Percentiles rank a stretch among this genome's conserved stretches.
These are phyloP conservation scores for Limonius californicus DNA, from an alignment of 1,140 invertebrate species.

Conservation along the genomic window DNA sequence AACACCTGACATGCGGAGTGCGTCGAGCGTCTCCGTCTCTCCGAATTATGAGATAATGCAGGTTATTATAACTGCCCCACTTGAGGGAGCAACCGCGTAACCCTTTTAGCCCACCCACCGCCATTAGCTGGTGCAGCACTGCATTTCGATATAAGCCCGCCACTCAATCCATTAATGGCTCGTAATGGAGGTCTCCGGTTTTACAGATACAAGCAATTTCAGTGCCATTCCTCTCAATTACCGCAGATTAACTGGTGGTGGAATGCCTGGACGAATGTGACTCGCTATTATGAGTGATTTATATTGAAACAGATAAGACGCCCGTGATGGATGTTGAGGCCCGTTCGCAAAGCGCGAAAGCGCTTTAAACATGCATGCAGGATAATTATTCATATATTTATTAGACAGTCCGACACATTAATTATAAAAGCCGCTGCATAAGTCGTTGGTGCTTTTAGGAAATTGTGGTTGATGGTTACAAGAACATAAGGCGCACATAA, in stretches of 20 bases:
- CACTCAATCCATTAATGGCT: conserved; percentile 43
- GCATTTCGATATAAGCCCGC: conserved; percentile 31
- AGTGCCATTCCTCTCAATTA: conserved; percentile 43
- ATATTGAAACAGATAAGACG: not conserved
- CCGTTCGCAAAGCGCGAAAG: not conserved
- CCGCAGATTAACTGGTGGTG: conserved; percentile 25
- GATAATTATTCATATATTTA: not conserved
- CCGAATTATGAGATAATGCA: not conserved
- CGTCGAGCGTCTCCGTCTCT: not conserved
- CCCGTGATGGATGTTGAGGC: not conserved
- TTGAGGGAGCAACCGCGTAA: conserved; percentile 3
- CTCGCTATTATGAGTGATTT: conserved; percentile 19
- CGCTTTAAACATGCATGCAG: not conserved
- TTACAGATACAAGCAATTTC: conserved; percentile 41
- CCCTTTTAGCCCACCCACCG: conserved; percentile 23
- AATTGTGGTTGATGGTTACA: too few species aligned
- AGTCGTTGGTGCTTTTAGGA: too few species aligned
- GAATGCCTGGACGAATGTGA: not conserved
- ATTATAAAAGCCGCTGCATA: too few species aligned
- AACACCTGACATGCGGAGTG: not conserved
- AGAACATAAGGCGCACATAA: too few species aligned
- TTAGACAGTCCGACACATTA: not conserved
- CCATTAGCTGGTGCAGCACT: conserved; percentile 15
- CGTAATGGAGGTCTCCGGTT: conserved; percentile 40
- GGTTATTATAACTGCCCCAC: conserved; percentile 18